Conservation (phyloP, 2,113 vertebrate species). For the Muntiacus reevesi region DNA sequence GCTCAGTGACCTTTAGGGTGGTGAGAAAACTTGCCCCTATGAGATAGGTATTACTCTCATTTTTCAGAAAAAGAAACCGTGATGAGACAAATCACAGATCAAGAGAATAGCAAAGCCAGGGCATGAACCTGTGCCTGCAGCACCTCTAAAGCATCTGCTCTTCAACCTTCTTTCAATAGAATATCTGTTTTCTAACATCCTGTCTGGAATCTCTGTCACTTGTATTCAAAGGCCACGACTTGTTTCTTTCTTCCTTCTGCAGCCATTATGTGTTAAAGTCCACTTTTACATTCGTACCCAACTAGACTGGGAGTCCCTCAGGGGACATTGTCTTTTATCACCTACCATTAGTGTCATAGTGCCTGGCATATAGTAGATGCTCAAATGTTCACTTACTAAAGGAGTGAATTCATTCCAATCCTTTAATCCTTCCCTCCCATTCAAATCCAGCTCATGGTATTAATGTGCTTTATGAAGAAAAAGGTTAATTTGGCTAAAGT, state of each 20-base stretch:
- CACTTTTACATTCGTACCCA: neutral
- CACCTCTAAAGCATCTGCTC: neutral
- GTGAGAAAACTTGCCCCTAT: neutral
- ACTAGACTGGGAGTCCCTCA: neutral
- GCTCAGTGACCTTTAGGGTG: neutral
- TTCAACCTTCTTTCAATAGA: neutral
- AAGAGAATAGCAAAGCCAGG: neutral
- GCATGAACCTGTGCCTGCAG: neutral
- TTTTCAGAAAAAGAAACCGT: neutral
- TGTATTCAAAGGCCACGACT: neutral
- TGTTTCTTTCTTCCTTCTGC: neutral
- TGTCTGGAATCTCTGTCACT: neutral
- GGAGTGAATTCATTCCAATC: neutral
- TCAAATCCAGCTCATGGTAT: neutral
- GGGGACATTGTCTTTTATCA: neutral
- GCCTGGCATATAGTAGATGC: neutral
- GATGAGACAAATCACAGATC: neutral
- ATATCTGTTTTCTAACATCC: neutral
- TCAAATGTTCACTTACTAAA: neutral
- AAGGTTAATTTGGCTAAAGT: conserved; percentile 2
- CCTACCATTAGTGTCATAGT: neutral
- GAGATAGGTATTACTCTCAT: neutral
- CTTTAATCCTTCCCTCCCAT: neutral
- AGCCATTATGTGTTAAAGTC: neutral
- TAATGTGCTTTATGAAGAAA: conserved; percentile 1